Base-by-base conservation (phyloP, 2,797 vertebrate genomes). In the Trematomus bernacchii region DNA sequence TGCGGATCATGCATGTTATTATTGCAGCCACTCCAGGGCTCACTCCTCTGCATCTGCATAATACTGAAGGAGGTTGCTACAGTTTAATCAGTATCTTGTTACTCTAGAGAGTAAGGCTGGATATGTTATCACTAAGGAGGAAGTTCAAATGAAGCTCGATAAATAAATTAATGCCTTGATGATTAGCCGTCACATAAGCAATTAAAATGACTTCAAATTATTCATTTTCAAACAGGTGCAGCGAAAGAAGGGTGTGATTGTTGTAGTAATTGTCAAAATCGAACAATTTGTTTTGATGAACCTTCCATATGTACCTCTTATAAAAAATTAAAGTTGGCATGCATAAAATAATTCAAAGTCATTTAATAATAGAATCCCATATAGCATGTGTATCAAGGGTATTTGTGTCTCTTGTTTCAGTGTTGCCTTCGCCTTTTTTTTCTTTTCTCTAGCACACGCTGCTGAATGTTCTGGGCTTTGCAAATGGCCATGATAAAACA, bases 101-200 rank as follows among this genome's bases (percentile, higher is more conserved):
- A 90, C 94, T 93, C 94, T 84, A 89, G 93, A 95, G 94, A 93
- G 87, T 88, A 87, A 90, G 89, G 88, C 92, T 93, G 92, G 93
- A 94, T 93, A 92, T 92, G 93, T 94, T 94, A 95, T 94, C 93
- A 92, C 91, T 87, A 89, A 93, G 92, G 93, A 94, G 93, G 92
- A 94, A 94, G 92, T 93, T 94, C 93, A 94, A 93, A 94, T 93
- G 92, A 92, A 91, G 89, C 91, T 85, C 91, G 90, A 94, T 94
- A 94, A 95, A 95, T 94, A 93, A 94, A 94, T 94, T 89, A 93
- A 94, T 93, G 93, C 90, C 92, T 92, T 93, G 92, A 93, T 93
- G 93, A 95, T 94, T 94, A 94, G 93, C 93, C 92, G 92, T 93
- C 93, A 94, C 93, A 95, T 94, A 94, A 93, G 92, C 93, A 94